Conservation (phyloP, 1,140 invertebrate genomes). For the Brachionus plicatilis region DNA sequence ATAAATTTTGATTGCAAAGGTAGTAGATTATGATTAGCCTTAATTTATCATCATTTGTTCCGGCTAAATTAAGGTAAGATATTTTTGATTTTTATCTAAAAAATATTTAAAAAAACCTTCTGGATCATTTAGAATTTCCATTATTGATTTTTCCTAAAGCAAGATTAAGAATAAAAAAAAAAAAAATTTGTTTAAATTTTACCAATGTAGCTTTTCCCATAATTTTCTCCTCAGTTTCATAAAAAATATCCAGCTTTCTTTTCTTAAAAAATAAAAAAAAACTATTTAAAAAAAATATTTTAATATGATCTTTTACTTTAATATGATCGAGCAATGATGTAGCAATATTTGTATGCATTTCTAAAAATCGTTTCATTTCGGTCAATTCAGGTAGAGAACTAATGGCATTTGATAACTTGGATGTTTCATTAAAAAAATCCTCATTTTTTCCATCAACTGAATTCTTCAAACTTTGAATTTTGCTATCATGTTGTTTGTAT, state of each 20-base stretch:
- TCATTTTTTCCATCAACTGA: constrained; percentile 66
- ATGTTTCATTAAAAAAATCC: constrained; percentile 65
- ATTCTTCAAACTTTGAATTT: constrained; percentile 86
- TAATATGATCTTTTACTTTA: constrained; percentile 54
- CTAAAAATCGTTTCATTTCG: constrained; percentile 92
- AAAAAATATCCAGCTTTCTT: constrained; percentile 84
- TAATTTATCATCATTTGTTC: constrained; percentile 82
- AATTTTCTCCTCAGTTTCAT: constrained; percentile 95
- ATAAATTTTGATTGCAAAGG: constrained; percentile 70
- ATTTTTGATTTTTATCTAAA: constrained; percentile 40
- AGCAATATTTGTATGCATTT: constrained; percentile 96
- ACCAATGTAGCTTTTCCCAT: constrained; percentile 63
- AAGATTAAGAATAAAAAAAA: neutral
- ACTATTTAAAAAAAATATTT: neutral
- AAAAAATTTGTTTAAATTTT: constrained; percentile 37
- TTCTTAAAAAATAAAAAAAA: neutral
- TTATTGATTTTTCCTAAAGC: constrained; percentile 52
- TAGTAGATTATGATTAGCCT: constrained; percentile 90
- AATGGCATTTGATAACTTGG: constrained; percentile 83
- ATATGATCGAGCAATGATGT: constrained; percentile 86
- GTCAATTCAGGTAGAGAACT: constrained; percentile 84
- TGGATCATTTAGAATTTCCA: constrained; percentile 64
- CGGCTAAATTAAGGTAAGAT: neutral
- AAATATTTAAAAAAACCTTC: constrained; percentile 52
- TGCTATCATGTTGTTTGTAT: constrained; percentile 85